Percentiles rank a stretch among this genome's conserved stretches.
Conservation (phyloP, 2,888 invertebrate genomes). For the Pristionchus arcanus region DNA sequence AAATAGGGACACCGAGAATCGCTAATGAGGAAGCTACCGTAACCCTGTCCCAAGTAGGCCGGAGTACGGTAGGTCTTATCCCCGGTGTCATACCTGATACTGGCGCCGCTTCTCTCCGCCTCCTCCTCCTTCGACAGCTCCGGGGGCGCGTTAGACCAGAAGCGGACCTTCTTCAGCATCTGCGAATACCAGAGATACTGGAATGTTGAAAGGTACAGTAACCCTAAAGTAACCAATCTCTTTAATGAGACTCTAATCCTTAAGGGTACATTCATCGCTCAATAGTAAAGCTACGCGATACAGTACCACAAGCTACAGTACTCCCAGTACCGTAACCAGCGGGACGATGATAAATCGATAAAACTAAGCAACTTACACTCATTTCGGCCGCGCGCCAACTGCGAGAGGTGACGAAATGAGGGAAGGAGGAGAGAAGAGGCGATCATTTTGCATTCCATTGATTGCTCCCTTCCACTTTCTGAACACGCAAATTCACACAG, state of each 20-base stretch:
- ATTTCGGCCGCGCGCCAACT: neutral
- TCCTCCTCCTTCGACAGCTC: neutral
- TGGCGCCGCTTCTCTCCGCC: neutral
- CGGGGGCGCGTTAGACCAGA: neutral
- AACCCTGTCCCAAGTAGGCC: neutral
- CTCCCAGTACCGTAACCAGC: neutral
- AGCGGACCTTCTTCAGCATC: neutral
- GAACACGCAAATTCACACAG: constrained; percentile 9
- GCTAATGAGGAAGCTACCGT: neutral
- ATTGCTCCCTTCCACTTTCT: neutral
- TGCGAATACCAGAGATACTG: neutral
- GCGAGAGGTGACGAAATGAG: neutral
- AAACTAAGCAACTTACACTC: neutral
- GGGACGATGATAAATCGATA: neutral
- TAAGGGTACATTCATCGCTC: neutral
- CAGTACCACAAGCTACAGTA: neutral
- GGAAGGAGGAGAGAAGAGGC: neutral
- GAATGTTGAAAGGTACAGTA: neutral
- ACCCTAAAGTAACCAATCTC: neutral
- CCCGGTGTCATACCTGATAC: neutral
- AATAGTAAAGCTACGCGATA: neutral
- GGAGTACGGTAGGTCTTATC: neutral
- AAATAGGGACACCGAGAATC: too few species aligned
- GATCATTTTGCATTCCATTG: neutral
- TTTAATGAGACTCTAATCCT: neutral